Evolutionary conservation across 2,888 invertebrate genomes (phyloP).

Genomic region (Deilephila elpenor): DNA sequence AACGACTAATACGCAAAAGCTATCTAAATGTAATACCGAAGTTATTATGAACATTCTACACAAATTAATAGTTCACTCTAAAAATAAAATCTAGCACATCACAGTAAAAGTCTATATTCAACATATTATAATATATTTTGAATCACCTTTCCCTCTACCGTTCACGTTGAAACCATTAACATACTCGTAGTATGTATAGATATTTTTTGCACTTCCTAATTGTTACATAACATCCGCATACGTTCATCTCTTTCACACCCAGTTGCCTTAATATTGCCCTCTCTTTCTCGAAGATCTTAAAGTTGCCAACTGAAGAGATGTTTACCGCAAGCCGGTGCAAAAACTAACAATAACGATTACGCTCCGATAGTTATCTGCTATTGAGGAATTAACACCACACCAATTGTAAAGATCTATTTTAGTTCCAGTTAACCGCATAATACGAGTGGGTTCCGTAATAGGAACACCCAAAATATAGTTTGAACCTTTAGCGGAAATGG

Average conservation of each 20-base stretch:
- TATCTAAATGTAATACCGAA: no score
- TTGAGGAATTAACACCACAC: slow-evolving; percentile 21
- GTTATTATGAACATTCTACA: no score
- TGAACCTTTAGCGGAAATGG: no score
- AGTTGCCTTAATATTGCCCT: neutral
- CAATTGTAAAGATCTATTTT: neutral
- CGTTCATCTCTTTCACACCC: neutral
- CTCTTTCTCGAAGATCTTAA: neutral
- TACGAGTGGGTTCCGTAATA: neutral
- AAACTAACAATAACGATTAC: slow-evolving; percentile 7
- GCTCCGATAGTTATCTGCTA: slow-evolving; percentile 9
- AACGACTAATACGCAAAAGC: no score
- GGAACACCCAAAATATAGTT: neutral
- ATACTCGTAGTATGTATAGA: no score
- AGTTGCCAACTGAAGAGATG: neutral
- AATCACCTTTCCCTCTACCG: neutral
- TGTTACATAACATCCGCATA: slow-evolving; percentile 19
- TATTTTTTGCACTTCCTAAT: neutral
- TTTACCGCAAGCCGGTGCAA: neutral
- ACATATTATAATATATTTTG: no score
- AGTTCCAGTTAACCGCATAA: neutral
- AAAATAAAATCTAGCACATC: no score
- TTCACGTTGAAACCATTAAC: neutral
- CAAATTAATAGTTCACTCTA: no score
- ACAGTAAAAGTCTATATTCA: no score